These are phyloP conservation scores for Amphimedon queenslandica DNA, from an alignment of 37 sponge, comb jelly and placozoan genomes.

Conservation along the genomic window DNA sequence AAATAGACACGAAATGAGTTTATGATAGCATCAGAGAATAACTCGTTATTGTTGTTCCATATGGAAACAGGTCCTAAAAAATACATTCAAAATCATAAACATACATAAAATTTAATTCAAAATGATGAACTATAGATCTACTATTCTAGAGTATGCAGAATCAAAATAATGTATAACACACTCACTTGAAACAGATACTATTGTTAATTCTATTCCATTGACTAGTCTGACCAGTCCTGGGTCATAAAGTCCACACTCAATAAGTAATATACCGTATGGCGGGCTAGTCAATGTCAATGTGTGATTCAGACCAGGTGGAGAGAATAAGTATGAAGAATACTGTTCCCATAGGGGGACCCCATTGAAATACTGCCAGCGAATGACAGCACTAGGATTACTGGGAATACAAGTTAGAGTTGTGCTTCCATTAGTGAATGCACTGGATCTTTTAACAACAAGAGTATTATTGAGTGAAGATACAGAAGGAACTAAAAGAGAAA, in stretches of 20 bases:
- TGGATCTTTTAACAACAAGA: background rate
- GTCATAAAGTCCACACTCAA: background rate
- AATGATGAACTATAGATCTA: background rate
- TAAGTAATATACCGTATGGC: background rate
- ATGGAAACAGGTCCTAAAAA: slow-evolving; percentile 17
- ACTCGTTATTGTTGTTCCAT: slow-evolving; percentile 11
- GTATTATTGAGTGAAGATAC: background rate
- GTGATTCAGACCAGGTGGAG: background rate
- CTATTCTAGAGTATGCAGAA: too few relatives aligned
- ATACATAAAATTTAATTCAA: background rate
- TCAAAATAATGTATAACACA: too few relatives aligned
- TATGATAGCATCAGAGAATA: slow-evolving; percentile 11
- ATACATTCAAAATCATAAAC: background rate
- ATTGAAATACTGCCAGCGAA: background rate
- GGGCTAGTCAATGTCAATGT: background rate
- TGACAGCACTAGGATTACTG: slow-evolving; percentile 7
- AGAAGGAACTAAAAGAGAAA: background rate
- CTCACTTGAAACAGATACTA: background rate
- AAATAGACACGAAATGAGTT: background rate
- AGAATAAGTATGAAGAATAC: background rate
- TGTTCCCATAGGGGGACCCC: background rate
- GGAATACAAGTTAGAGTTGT: background rate
- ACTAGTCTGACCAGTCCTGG: background rate
- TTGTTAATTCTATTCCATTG: background rate
- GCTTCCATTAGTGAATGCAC: background rate